Conservation (phyloP, 2,888 invertebrate genomes). For the Drosophila hawaiiensis region DNA sequence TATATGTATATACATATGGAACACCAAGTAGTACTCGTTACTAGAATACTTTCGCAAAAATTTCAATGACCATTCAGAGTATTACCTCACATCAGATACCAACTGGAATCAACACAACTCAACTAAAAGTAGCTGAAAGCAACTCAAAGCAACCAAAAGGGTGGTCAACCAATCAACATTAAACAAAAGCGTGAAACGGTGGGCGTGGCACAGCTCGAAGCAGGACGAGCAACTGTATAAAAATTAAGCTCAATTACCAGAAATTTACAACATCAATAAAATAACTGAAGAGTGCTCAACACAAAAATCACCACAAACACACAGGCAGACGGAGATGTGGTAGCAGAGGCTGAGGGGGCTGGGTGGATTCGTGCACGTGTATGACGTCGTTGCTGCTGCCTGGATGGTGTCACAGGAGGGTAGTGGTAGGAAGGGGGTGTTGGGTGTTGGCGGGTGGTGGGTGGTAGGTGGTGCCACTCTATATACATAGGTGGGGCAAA, state of each 20-base stretch:
- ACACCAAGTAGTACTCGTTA: conserved; percentile 18
- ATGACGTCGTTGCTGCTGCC: conserved; percentile 33
- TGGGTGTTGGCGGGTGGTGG: not conserved
- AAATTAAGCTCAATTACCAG: conserved; percentile 82
- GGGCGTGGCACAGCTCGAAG: conserved; percentile 29
- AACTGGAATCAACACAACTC: conserved; percentile 16
- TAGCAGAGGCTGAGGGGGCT: not conserved
- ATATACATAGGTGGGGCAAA: conserved; percentile 20
- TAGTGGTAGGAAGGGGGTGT: not conserved
- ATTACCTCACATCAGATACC: conserved; percentile 2
- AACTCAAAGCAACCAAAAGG: conserved; percentile 27
- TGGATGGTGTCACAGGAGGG: conserved; percentile 18
- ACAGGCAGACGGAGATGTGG: not conserved
- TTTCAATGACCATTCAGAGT: conserved; percentile 31
- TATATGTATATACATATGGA: not conserved
- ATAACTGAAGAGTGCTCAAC: conserved; percentile 80
- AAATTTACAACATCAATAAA: conserved; percentile 82
- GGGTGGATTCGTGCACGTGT: conserved; percentile 39
- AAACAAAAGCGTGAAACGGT: conserved; percentile 67
- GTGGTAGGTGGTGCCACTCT: not conserved
- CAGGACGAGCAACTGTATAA: conserved; percentile 69
- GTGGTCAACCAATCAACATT: conserved; percentile 74
- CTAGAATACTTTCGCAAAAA: conserved; percentile 23
- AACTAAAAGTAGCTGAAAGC: conserved; percentile 1
- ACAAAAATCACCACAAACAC: conserved; percentile 69